phyloP scores from a whole-genome alignment of 1,140 invertebrate species.

The Caerostris darwini region DNA sequence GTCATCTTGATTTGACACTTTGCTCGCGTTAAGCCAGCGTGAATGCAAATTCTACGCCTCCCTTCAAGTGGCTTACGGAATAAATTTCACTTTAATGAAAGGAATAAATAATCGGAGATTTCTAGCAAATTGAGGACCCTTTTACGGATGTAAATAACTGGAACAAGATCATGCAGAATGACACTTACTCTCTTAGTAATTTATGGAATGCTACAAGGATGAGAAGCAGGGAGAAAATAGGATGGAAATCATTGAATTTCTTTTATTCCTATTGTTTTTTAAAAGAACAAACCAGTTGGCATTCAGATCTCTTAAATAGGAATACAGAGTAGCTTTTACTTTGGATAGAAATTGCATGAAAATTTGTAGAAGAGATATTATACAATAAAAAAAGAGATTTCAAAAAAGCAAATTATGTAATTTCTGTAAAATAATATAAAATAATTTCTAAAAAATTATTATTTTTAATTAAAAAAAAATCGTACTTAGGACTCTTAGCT shows the following conservation, averaged over 20 bases:
- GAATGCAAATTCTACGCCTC: constrained; percentile 43
- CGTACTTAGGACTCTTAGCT: no score
- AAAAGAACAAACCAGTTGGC: no score
- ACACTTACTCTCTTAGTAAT: not conserved
- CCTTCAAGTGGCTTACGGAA: constrained; percentile 34
- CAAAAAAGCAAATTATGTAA: no score
- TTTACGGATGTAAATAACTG: constrained; percentile 30
- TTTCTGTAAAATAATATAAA: no score
- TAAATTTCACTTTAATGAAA: constrained; percentile 54
- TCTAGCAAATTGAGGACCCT: constrained; percentile 25
- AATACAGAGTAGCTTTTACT: no score
- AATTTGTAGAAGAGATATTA: no score
- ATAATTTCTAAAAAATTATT: no score
- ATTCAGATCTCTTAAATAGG: no score
- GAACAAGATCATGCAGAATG: constrained; percentile 13
- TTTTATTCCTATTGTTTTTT: not conserved
- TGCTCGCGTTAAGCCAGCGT: constrained; percentile 43
- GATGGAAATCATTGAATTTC: not conserved
- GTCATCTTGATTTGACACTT: constrained; percentile 56
- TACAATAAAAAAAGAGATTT: no score
- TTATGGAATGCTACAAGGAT: not conserved
- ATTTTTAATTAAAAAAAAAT: no score
- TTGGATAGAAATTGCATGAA: no score
- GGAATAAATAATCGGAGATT: constrained; percentile 50
- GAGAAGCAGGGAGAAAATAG: not conserved